These are phyloP conservation scores for Amblyornis subalaris DNA, from an alignment of 2,113 vertebrate genomes.

Conservation along the genomic window DNA sequence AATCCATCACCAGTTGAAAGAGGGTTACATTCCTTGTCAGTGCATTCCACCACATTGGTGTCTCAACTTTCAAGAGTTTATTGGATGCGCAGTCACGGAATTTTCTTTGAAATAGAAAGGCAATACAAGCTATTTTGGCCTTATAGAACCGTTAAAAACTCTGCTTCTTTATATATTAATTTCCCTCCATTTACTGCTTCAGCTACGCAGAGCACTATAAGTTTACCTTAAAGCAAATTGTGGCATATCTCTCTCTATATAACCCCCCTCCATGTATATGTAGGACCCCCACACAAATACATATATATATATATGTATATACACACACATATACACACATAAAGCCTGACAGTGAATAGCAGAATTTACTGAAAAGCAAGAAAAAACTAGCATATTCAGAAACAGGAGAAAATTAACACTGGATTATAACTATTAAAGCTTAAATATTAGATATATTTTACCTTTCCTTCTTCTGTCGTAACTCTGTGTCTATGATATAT, in stretches of 20 bases:
- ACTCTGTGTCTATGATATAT: not conserved
- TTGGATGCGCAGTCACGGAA: not conserved
- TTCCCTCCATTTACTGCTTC: not conserved
- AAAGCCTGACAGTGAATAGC: not conserved
- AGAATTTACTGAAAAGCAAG: not conserved
- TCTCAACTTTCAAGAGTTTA: not conserved
- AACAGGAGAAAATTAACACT: not conserved
- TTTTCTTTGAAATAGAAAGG: constrained; percentile 15
- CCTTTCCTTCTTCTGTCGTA: not conserved
- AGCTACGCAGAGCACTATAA: not conserved
- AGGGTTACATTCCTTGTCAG: constrained; percentile 9
- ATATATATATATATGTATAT: not conserved
- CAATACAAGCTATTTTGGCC: not conserved
- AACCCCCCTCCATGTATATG: not conserved
- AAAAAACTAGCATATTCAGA: not conserved
- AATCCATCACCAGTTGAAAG: constrained; percentile 47
- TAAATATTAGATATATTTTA: not conserved
- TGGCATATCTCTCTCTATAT: not conserved
- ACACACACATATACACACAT: not conserved
- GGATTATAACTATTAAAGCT: not conserved
- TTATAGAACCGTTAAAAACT: not conserved
- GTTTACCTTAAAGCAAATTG: not conserved
- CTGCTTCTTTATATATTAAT: not conserved
- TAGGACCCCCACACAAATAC: not conserved
- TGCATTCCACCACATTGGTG: not conserved